phyloP scores from a whole-genome alignment of 2,113 vertebrate species.

The Myotis davidii region DNA sequence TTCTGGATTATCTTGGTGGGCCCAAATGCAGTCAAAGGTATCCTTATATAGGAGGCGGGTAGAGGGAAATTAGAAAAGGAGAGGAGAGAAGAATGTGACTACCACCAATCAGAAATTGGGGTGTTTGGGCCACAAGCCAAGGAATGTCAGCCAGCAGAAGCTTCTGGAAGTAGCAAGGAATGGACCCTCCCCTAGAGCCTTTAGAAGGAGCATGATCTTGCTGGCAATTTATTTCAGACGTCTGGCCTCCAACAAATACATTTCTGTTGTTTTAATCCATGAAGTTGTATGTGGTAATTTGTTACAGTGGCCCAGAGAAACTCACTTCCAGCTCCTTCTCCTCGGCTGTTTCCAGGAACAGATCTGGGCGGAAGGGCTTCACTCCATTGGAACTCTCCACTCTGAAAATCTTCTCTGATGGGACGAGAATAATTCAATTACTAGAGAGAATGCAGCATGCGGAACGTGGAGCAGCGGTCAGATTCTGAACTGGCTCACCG shows the following conservation, averaged over 20 bases:
- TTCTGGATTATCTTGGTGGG: background rate
- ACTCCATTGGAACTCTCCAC: conserved; percentile 85
- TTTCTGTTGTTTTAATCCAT: background rate
- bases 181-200: background rate
- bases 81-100: background rate
- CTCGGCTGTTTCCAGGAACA: conserved; percentile 89
- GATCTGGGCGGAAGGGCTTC: conserved; percentile 93
- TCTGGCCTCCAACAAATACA: background rate
- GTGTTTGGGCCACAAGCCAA: background rate
- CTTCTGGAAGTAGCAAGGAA: background rate
- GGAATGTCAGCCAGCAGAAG: background rate
- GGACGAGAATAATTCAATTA: conserved; percentile 4
- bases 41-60: no score
- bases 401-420: conserved; percentile 93
- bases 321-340: conserved; percentile 92
- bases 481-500: background rate
- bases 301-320: background rate
- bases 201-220: background rate
- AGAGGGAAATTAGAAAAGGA: background rate
- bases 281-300: background rate
- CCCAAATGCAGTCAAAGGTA: background rate
- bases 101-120: background rate
- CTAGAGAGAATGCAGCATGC: background rate
- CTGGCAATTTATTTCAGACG: background rate
- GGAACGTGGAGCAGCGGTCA: background rate